Percentiles rank a stretch among this genome's conserved stretches.
These are phyloP conservation scores for Synaphobranchus kaupii DNA, from an alignment of 2,797 vertebrate species.

Conservation along the genomic window DNA sequence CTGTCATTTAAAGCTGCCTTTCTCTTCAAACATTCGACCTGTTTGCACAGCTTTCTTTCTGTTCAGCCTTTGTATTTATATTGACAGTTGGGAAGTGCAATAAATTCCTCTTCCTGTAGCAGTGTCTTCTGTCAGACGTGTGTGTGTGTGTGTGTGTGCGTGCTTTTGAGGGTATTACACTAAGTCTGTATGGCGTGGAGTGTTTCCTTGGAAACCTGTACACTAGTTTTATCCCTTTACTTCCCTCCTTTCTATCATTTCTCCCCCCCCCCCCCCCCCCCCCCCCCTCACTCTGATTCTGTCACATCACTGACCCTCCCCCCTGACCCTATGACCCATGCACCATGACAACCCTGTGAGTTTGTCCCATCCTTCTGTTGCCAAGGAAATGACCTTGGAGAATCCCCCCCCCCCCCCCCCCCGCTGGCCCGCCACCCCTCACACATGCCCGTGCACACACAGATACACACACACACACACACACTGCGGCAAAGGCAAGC, in stretches of 20 bases:
- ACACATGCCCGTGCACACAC: slow-evolving; percentile 44
- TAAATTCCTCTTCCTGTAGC: slow-evolving; percentile 57
- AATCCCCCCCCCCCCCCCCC: slow-evolving; percentile 25
- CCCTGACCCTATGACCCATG: slow-evolving; percentile 67
- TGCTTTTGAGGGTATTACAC: slow-evolving; percentile 3
- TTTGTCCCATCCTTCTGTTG: slow-evolving; percentile 71
- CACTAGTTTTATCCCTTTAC: slow-evolving; percentile 7
- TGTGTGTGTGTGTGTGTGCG: background rate
- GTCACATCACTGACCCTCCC: slow-evolving; percentile 36
- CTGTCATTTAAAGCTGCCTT: slow-evolving; percentile 22
- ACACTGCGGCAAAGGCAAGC: slow-evolving; percentile 74
- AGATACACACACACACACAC: slow-evolving; percentile 58
- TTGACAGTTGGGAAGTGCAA: slow-evolving; percentile 63
- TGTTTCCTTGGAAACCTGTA: slow-evolving; percentile 4
- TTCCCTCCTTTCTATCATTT: slow-evolving; percentile 41
- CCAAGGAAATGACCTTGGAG: slow-evolving; percentile 79
- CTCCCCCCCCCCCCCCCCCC: background rate
- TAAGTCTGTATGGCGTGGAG: no score
- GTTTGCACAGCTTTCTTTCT: slow-evolving; percentile 43
- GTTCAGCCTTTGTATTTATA: slow-evolving; percentile 53
- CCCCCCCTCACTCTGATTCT: slow-evolving; percentile 33
- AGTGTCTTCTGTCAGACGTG: background rate
- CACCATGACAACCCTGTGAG: slow-evolving; percentile 62
- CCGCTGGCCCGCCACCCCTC: slow-evolving; percentile 50
- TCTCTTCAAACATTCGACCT: slow-evolving; percentile 29